Evolutionary conservation across 2,888 invertebrate species (phyloP).

Genomic region (Neoaliturus tenellus): DNA sequence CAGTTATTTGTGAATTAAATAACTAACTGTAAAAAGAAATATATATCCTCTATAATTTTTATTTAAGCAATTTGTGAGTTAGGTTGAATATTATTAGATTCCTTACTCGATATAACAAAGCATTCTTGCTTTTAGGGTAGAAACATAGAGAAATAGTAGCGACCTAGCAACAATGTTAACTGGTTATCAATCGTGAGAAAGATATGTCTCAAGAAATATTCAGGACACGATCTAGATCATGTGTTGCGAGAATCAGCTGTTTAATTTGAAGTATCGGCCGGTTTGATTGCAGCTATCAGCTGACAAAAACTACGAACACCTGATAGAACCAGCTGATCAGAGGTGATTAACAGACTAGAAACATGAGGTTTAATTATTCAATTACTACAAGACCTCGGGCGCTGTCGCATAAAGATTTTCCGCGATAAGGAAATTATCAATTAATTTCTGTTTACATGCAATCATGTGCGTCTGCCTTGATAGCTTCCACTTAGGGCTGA

Average conservation of each 20-base stretch:
- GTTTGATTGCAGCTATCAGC: background rate
- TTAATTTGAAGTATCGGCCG: background rate
- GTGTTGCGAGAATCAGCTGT: constrained; percentile 4
- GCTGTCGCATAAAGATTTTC: background rate
- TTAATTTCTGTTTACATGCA: background rate
- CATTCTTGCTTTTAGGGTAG: no score
- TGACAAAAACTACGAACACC: constrained; percentile 7
- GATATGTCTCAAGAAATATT: background rate
- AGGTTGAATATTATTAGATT: no score
- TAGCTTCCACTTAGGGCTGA: background rate
- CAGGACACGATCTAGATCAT: background rate
- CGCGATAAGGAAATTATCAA: background rate
- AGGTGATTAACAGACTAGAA: background rate
- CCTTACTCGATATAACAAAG: no score
- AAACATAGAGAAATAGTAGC: no score
- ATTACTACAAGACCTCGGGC: background rate
- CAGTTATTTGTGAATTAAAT: no score
- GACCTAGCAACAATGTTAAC: no score
- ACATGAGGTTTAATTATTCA: constrained; percentile 11
- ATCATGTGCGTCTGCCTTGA: background rate
- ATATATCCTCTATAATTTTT: no score
- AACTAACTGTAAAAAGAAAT: no score
- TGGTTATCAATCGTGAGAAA: background rate
- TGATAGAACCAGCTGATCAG: background rate
- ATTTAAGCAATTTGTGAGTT: no score